These are phyloP conservation scores for Listronotus bonariensis DNA, from an alignment of 1,140 invertebrate species.

Conservation along the genomic window DNA sequence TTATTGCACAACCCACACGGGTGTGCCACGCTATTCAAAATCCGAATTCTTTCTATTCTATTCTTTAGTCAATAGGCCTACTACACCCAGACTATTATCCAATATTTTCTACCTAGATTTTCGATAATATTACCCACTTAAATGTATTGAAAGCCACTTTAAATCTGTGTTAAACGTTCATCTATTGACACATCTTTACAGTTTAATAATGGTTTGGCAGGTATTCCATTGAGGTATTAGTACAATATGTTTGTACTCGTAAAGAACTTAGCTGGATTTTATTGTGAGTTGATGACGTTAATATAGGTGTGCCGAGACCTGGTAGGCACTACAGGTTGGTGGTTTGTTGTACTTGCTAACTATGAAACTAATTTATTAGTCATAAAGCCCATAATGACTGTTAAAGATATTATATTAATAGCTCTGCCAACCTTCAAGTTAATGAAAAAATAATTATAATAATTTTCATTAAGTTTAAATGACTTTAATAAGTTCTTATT, in stretches of 20 bases:
- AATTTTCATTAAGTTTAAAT: too few relatives aligned
- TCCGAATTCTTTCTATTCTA: not conserved
- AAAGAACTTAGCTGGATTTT: not conserved
- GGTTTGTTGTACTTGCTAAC: too few relatives aligned
- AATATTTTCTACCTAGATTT: constrained; percentile 11
- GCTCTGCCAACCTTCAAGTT: too few relatives aligned
- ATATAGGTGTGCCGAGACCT: not conserved
- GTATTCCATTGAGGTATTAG: not conserved
- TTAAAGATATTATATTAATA: too few relatives aligned
- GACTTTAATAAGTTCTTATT: too few relatives aligned
- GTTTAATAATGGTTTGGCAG: not conserved
- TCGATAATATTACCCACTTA: constrained; percentile 9
- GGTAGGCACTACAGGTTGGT: too few relatives aligned
- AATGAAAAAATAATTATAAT: too few relatives aligned
- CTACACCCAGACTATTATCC: constrained; percentile 11
- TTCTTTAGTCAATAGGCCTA: constrained; percentile 7
- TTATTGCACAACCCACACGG: constrained; percentile 11
- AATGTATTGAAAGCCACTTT: not conserved
- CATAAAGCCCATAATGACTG: too few relatives aligned
- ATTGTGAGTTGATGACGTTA: constrained; percentile 1
- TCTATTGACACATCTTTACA: constrained; percentile 11
- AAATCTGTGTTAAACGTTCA: constrained; percentile 1
- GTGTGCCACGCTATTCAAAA: not conserved
- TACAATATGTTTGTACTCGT: not conserved
- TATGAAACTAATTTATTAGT: too few relatives aligned